A percentile compares a stretch with the other conserved stretches of the same genome.
These are phyloP conservation scores for Polymixis flavicincta DNA, from an alignment of 2,888 invertebrate species.

Conservation along the genomic window DNA sequence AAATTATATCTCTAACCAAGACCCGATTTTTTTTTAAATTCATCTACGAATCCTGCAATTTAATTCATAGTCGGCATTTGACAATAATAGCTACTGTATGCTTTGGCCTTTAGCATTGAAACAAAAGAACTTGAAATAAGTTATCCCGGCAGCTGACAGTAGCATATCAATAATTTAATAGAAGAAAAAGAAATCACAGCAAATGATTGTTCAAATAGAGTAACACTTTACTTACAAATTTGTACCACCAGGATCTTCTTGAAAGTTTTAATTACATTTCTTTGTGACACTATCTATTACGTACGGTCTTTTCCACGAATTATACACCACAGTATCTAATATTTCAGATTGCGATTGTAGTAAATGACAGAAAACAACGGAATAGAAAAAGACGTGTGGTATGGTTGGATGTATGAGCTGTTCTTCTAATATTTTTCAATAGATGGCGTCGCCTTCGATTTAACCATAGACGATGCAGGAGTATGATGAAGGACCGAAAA, in stretches of 20 bases:
- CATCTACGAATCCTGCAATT: conserved; percentile 39
- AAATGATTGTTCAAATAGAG: conserved; percentile 72
- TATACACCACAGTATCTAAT: conserved; percentile 73
- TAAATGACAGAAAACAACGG: conserved; percentile 86
- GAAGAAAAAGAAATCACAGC: conserved; percentile 76
- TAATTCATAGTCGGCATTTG: conserved; percentile 32
- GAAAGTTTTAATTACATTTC: conserved; percentile 66
- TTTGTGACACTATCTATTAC: conserved; percentile 77
- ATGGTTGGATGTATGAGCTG: conserved; percentile 77
- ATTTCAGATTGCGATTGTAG: conserved; percentile 80
- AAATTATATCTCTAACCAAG: conserved; percentile 65
- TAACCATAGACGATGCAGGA: conserved; percentile 78
- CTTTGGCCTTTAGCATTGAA: conserved; percentile 5
- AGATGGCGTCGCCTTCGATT: conserved; percentile 78
- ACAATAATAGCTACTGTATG: neutral
- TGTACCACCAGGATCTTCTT: conserved; percentile 69
- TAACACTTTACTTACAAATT: conserved; percentile 80
- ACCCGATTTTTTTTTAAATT: conserved; percentile 54
- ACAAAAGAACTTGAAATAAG: conserved; percentile 28
- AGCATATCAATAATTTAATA: conserved; percentile 57
- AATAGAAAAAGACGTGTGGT: conserved; percentile 86
- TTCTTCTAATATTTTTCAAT: conserved; percentile 68
- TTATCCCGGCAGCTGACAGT: conserved; percentile 32
- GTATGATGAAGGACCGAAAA: conserved; percentile 75
- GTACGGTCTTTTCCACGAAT: conserved; percentile 73